Evolutionary conservation across 1,140 invertebrate species (phyloP), one percentile per base, ranked within the genome.

Genomic region (Diuraphis noxia): DNA sequence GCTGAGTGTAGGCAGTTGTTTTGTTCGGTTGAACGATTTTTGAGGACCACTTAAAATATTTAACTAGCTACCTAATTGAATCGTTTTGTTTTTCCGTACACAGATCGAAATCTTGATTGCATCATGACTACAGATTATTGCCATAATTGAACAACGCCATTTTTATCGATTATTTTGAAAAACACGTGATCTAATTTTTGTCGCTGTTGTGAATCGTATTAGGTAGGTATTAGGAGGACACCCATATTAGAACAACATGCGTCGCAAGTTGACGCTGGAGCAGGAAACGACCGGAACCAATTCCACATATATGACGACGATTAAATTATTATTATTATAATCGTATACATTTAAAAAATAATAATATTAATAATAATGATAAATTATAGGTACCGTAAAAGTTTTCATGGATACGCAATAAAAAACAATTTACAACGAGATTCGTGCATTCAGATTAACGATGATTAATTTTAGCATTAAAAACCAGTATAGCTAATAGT

Each of bases 401-500:
- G 85, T 52, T 86, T 86, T 52, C 34, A 52, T 38, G 46, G 85
- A 49, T 52, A 34, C 85, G 46, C 46, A 86, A 86, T 86, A 86
- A 86, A n/a, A 86, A 52, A 86, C 4, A 86, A 86, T 49, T 86
- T 86, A 10, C 46, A 34, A 25, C 46, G 43, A 86, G 43, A 86
- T 86, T 52, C 85, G 10, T 86, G 85, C 85, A 52, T 86, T 86
- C 34, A 52, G 85, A 86, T 86, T 52, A 86, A 86, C 85, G 85
- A 86, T 86, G 85, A 86, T 86, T 86, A 86, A 86, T 86, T 86
- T 86, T 86, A 86, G 85, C 85, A 86, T 86, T 8, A 52, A 82
- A 86, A 86, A 86, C 85, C 43, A 86, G 85, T 86, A 86, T 38
- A 21, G 36, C 43, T 72, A 72, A 49, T 41, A 84, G 43, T 36